Evolutionary conservation across 2,113 vertebrate genomes (phyloP), one percentile per base, ranked within the genome.

Genomic region (Sinocyclocheilus anshuiensis): DNA sequence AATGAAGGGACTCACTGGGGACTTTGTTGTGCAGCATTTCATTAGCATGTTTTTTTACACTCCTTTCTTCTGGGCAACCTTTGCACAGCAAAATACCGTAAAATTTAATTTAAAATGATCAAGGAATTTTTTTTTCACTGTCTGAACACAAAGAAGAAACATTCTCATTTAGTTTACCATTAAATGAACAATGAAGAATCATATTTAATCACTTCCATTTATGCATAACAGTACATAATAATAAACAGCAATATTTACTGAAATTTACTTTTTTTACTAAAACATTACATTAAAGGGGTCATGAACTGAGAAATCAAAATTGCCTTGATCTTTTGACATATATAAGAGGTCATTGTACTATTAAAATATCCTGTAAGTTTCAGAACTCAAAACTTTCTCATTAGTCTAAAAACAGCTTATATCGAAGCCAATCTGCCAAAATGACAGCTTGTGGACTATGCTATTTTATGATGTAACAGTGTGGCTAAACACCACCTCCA

Each of bases 11-110:
- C 55, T 11, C 88, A 81, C 84, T 69, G 79, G 18, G 67, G 57
- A 65, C 29, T n/a, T 84, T 42, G 48, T 86, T 77, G 42, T 77
- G 48, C 76, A 29, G 76, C 76, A 33, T 33, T 77, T 77, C 76
- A 77, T 77, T 77, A 33, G 48, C 76, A 55, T 55, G 24, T 20
- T 20, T 77, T 36, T 76, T 76, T 77, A 77, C 16, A 6, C 76
- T 77, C 4, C 45, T 15, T 48, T 75, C 11, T 77, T 10, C 24
- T 55, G 6, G 22, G n/a, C 22, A 76, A 50, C 69, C 36, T 42
- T 72, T 42, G 69, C 18, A 6, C 72, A 76, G 42, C 12, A 24
- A 48, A 48, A 11, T 22, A 42, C 36, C 8, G 65, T 33, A 33
- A 33, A 67, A 33, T 18, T 4, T 72, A 11, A 72, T 42, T 26